Evolutionary conservation across 2,113 vertebrate genomes (phyloP).

Genomic region (Otocyon megalotis): DNA sequence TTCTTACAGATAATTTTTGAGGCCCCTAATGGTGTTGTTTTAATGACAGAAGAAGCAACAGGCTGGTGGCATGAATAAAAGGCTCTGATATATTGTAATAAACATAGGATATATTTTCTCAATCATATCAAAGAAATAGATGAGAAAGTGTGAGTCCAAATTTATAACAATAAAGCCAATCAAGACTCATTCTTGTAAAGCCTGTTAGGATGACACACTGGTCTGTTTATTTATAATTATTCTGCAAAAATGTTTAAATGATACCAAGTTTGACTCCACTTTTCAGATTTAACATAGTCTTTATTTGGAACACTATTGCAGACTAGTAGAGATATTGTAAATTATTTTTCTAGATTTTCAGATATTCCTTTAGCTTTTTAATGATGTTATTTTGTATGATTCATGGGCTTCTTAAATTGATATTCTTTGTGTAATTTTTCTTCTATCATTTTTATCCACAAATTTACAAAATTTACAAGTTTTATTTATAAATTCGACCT

Average conservation of each 20-base stretch:
- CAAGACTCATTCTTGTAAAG: background rate
- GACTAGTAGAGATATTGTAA: background rate
- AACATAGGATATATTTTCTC: background rate
- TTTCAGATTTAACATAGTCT: background rate
- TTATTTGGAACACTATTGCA: background rate
- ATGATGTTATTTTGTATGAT: background rate
- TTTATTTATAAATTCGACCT: background rate
- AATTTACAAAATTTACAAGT: background rate
- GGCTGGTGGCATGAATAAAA: background rate
- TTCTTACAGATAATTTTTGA: background rate
- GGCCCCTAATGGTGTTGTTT: background rate
- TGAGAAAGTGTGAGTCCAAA: background rate
- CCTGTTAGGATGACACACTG: background rate
- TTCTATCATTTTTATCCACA: background rate
- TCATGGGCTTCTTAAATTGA: background rate
- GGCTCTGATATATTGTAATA: background rate
- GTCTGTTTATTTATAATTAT: background rate
- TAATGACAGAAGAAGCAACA: background rate
- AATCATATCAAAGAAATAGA: background rate
- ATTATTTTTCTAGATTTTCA: conserved; percentile 19
- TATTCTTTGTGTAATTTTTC: background rate
- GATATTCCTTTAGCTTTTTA: background rate
- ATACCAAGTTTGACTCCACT: background rate
- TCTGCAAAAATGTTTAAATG: background rate
- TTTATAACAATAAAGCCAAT: background rate